Percentiles rank a stretch among this genome's conserved stretches.
Evolutionary conservation across 2,797 vertebrate species (phyloP).

Genomic region (Eulemur mongoz): DNA sequence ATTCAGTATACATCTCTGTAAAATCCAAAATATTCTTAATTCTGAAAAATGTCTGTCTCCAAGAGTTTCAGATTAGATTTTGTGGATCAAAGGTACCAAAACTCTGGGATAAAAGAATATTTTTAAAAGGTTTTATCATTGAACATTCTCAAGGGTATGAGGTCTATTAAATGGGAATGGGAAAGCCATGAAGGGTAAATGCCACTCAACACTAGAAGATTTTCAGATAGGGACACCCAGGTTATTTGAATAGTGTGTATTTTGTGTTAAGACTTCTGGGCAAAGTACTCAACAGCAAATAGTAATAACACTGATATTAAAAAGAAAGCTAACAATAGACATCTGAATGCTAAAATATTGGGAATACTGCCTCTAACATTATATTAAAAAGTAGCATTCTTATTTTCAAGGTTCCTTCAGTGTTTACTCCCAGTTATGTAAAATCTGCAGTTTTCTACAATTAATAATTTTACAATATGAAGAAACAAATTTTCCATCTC

Average conservation of each 20-base stretch:
- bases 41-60: background rate
- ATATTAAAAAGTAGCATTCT: background rate
- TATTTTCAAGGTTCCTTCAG: background rate
- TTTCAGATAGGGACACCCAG: background rate
- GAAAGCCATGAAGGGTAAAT: background rate
- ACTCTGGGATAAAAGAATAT: background rate
- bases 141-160: background rate
- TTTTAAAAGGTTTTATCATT: background rate
- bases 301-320: background rate
- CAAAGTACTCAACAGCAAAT: background rate
- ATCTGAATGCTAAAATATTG: background rate
- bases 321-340: background rate
- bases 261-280: background rate
- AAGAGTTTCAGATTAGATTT: conserved; percentile 3
- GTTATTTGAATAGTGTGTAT: background rate
- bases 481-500: background rate
- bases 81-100: background rate
- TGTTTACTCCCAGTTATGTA: background rate
- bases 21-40: conserved; percentile 18
- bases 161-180: background rate
- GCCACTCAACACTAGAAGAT: background rate
- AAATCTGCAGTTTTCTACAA: background rate
- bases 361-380: background rate
- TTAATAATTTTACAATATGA: background rate
- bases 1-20: background rate